These are phyloP conservation scores for Dilophus febrilis DNA, from an alignment of 2,888 invertebrate genomes.

Conservation along the genomic window DNA sequence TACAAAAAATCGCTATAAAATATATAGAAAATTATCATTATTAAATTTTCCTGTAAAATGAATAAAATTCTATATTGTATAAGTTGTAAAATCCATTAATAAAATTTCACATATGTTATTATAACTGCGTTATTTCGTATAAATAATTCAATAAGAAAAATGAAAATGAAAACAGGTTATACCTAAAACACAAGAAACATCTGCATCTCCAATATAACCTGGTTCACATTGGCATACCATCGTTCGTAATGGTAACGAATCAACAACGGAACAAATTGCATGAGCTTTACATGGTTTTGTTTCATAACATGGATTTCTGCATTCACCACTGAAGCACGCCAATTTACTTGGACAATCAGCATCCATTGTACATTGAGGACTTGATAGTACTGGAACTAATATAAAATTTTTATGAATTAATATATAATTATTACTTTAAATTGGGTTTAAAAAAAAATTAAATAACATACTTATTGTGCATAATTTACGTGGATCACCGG, in stretches of 20 bases:
- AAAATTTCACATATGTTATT: no score
- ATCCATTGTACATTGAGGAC: constrained; percentile 56
- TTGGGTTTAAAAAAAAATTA: background rate
- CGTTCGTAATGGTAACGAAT: constrained; percentile 70
- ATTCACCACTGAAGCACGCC: constrained; percentile 64
- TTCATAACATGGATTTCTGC: constrained; percentile 63
- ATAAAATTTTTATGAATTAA: constrained; percentile 7
- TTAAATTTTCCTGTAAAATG: no score
- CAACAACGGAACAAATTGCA: constrained; percentile 69
- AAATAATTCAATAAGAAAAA: background rate
- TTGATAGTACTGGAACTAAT: constrained; percentile 33
- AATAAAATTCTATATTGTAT: no score
- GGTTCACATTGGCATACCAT: constrained; percentile 75
- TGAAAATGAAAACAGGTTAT: constrained; percentile 20
- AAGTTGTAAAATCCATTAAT: no score
- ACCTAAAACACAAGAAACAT: constrained; percentile 68
- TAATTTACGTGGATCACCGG: constrained; percentile 54
- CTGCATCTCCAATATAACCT: constrained; percentile 72
- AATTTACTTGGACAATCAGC: constrained; percentile 72
- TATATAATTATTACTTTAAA: no score
- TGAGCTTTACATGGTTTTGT: constrained; percentile 63
- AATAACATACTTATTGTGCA: constrained; percentile 40
- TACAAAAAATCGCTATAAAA: background rate
- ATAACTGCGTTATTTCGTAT: no score
- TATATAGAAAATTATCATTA: background rate